Conservation (phyloP, 2,888 invertebrate species). For the Agrotis segetum region DNA sequence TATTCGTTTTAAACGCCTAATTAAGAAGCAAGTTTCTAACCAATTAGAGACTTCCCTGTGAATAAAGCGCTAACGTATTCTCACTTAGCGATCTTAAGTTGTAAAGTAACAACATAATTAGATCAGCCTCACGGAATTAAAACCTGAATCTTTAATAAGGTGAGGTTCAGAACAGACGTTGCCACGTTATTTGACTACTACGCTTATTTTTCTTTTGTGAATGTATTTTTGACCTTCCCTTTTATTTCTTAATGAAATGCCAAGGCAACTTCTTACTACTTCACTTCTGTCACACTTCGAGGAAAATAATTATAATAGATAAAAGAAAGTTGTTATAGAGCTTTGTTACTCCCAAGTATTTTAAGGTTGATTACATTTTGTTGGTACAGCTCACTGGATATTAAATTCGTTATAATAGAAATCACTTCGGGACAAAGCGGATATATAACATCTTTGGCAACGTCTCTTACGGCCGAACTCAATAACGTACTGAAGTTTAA, state of each 20-base stretch:
- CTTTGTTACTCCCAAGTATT: not conserved
- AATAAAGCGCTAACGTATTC: conserved; percentile 21
- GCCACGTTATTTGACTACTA: not conserved
- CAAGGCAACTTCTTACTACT: conserved; percentile 17
- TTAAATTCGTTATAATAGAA: not conserved
- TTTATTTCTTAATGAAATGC: conserved; percentile 15
- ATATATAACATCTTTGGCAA: not conserved
- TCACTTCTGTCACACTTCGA: conserved; percentile 1
- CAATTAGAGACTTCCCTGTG: not conserved
- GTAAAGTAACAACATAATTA: conserved; percentile 8
- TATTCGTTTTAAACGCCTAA: not conserved
- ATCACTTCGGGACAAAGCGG: not conserved
- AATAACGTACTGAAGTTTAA: too few relatives aligned
- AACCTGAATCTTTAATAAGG: conserved; percentile 3
- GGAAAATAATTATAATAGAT: conserved; percentile 18
- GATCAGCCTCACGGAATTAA: not conserved
- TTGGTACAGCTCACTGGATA: not conserved
- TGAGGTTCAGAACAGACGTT: not conserved
- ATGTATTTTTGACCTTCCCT: conserved; percentile 4
- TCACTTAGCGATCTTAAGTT: conserved; percentile 6
- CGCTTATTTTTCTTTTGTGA: conserved; percentile 4
- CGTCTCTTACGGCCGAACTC: too few relatives aligned
- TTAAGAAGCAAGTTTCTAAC: not conserved
- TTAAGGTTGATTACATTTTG: conserved; percentile 10
- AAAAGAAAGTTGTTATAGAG: conserved; percentile 2